Percentiles rank a stretch among this genome's conserved stretches.
These are phyloP conservation scores for Apotomis capreana DNA, from an alignment of 2,888 invertebrate species.

Conservation along the genomic window DNA sequence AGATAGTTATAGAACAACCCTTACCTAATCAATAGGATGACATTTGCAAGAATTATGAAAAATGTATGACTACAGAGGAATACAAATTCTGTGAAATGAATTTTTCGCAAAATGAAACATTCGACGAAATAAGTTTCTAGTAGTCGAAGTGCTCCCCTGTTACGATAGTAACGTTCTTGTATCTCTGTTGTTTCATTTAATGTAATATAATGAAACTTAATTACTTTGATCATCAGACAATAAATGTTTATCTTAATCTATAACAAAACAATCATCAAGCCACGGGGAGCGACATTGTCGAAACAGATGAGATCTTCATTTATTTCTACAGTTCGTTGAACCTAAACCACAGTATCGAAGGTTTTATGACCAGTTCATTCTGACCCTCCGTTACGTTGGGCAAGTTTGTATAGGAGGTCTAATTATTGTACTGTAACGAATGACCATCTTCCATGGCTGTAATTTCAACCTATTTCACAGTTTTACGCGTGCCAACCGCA, in stretches of 20 bases:
- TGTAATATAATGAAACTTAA: slow-evolving; percentile 33
- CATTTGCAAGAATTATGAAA: no score
- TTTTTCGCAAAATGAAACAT: no score
- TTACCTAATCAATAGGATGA: no score
- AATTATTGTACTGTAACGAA: slow-evolving; percentile 27
- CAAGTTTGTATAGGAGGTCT: not conserved
- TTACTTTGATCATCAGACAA: slow-evolving; percentile 34
- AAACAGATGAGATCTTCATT: slow-evolving; percentile 40
- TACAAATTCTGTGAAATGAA: no score
- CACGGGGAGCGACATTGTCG: slow-evolving; percentile 28
- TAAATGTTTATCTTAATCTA: slow-evolving; percentile 29
- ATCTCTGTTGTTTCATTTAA: slow-evolving; percentile 15
- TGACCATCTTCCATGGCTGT: slow-evolving; percentile 24
- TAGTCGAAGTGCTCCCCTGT: not conserved
- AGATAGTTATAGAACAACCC: no score
- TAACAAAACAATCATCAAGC: slow-evolving; percentile 28
- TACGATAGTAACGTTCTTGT: slow-evolving; percentile 11
- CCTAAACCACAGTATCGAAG: slow-evolving; percentile 19
- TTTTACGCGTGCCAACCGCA: slow-evolving; percentile 35
- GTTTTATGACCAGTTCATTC: slow-evolving; percentile 13
- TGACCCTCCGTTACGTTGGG: slow-evolving; percentile 3
- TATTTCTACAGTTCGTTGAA: slow-evolving; percentile 36
- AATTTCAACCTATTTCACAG: slow-evolving; percentile 39
- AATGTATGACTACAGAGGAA: no score
- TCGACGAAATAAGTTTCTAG: no score